These are phyloP conservation scores for Petrocephalus zakoni DNA, from an alignment of 2,113 vertebrate species.

Conservation along the genomic window DNA sequence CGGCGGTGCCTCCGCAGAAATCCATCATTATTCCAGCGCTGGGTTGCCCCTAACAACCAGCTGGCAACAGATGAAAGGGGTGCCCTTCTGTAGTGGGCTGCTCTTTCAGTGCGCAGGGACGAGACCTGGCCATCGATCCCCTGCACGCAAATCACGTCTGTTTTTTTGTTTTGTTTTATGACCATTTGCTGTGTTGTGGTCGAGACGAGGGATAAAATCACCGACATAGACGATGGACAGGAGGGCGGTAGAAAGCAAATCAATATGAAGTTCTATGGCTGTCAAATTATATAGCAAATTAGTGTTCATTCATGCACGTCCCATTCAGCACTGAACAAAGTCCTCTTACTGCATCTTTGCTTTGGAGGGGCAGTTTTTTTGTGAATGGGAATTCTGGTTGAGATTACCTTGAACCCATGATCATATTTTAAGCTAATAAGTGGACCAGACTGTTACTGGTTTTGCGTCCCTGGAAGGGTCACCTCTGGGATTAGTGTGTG, in stretches of 20 bases:
- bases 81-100: not conserved
- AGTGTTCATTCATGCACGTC: not conserved
- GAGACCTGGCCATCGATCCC: not conserved
- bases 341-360: not conserved
- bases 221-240: not conserved
- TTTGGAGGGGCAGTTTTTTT: not conserved
- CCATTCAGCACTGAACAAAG: not conserved
- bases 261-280: not conserved
- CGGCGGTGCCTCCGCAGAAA: not conserved
- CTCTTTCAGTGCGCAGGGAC: not conserved
- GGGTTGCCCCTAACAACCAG: not conserved
- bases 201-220: not conserved
- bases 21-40: not conserved
- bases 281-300: constrained; percentile 5
- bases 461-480: not conserved
- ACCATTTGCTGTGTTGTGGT: not conserved
- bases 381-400: not conserved
- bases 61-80: not conserved
- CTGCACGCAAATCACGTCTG: not conserved
- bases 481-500: not conserved
- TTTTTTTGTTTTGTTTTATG: not conserved
- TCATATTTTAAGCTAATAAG: not conserved
- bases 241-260: not conserved
- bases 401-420: not conserved
- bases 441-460: not conserved